Percentiles rank a stretch among this genome's conserved stretches.
phyloP scores from a whole-genome alignment of 2,113 vertebrate species.

The Bujurquina vittata region DNA sequence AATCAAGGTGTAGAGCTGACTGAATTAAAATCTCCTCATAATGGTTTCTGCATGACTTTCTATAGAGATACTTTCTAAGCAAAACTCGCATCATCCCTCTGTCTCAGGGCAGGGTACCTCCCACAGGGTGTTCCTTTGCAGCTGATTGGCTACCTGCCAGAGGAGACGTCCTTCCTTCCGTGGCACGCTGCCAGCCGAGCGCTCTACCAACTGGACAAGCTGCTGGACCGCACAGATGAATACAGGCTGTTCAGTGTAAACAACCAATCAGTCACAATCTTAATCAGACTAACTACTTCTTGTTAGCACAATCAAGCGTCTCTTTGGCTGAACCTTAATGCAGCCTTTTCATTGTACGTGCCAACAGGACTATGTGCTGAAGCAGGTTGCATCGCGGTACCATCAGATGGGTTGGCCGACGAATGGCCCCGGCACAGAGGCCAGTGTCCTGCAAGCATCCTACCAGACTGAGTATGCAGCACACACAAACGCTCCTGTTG shows the following conservation, averaged over 20 bases:
- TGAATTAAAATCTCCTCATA: too few relatives aligned
- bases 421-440: conserved; percentile 79
- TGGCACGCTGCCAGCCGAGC: conserved; percentile 95
- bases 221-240: conserved; percentile 94
- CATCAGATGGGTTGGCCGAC: conserved; percentile 94
- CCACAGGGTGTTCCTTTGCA: conserved; percentile 94
- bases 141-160: conserved; percentile 93
- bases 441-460: conserved; percentile 86
- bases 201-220: conserved; percentile 96
- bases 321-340: background rate
- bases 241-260: conserved; percentile 96
- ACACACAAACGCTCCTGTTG: background rate
- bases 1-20: too few relatives aligned
- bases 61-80: too few relatives aligned
- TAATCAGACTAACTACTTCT: background rate
- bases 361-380: conserved; percentile 91
- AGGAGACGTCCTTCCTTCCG: conserved; percentile 95
- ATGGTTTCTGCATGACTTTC: too few relatives aligned
- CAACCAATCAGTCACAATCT: conserved; percentile 1
- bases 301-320: background rate
- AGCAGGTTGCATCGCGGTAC: conserved; percentile 92
- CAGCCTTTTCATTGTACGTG: background rate
- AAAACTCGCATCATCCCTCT: background rate
- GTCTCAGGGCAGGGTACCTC: conserved; percentile 92
- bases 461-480: conserved; percentile 91